These are phyloP conservation scores for Hemicentrotus pulcherrimus DNA, from an alignment of 35 echinoderm and acorn worm genomes.

Conservation along the genomic window DNA sequence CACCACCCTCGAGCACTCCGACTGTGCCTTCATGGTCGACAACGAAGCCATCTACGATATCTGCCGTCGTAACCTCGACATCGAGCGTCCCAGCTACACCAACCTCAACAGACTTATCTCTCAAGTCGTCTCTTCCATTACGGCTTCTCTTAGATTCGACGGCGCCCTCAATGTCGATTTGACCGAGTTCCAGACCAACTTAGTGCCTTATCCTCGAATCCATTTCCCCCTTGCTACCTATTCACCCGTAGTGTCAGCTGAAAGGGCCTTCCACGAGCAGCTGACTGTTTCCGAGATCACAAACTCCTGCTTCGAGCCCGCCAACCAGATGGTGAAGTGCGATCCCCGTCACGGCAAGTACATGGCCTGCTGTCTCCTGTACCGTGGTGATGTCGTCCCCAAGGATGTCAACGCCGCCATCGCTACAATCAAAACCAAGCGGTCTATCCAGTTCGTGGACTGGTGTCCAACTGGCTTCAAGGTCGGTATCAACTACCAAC, in stretches of 20 bases:
- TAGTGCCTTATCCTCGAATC: constrained; percentile 76
- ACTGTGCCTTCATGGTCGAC: constrained; percentile 54
- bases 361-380: constrained; percentile 53
- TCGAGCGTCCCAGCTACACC: constrained; percentile 43
- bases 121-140: constrained; percentile 41
- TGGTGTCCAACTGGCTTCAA: constrained; percentile 16
- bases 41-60: constrained; percentile 41
- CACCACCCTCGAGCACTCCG: constrained; percentile 47
- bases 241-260: constrained; percentile 70
- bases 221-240: constrained; percentile 81
- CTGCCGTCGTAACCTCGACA: constrained; percentile 38
- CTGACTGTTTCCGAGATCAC: constrained; percentile 70
- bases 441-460: constrained; percentile 16
- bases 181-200: constrained; percentile 80
- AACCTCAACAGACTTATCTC: constrained; percentile 35
- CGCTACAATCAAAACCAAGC: constrained; percentile 54
- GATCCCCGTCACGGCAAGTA: constrained; percentile 72
- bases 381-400: constrained; percentile 53
- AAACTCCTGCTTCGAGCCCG: constrained; percentile 68
- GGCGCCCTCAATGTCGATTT: constrained; percentile 81
- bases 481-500: constrained; percentile 29
- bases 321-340: constrained; percentile 69
- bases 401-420: constrained; percentile 58
- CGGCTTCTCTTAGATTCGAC: constrained; percentile 52
- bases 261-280: constrained; percentile 79